Base-by-base conservation (phyloP, 1,140 invertebrate species). In the Drosophila sp. region DNA sequence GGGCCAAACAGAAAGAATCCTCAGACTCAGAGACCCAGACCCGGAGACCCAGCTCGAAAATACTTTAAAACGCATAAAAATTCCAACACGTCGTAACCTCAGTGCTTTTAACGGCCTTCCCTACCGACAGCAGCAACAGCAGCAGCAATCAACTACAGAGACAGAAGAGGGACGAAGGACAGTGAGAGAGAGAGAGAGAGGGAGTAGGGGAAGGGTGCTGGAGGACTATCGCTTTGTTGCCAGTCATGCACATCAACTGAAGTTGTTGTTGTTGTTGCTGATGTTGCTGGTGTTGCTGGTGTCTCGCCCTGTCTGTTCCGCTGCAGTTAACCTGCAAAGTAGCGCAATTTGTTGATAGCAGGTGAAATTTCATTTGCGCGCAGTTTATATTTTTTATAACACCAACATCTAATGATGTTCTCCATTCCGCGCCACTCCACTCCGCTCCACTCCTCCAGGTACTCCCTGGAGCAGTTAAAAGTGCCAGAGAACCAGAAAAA, bases 1-100 rank as follows among this genome's bases (percentile, higher is more conserved):
- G 80, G 76, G 54, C 66, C 58, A 50, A 50, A 66, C 47, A 73
- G 66, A 61, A 17, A 58, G 64, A 76, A 62, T 57, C 17, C 54
- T 25, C 50, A 32, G 17, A 17, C 17, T 17, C 17, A 17, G 17
- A 17, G 17, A 17, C 17, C 17, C 17, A 17, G 17, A 17, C 17
- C 17, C 38, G 4, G 35, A 33, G 30, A 32, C 17, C 33, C 33
- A 41, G 66, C 55, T 23, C 72, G 80, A 77, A 89, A 89, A 89
- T 89, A 89, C 84, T 89, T 89, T 89, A 89, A 89, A 89, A 84
- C 84, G 80, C 77, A 89, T 89, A 89, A 89, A 89, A 89, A 89
- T 89, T 90, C 84, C 80, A 73, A 84, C 83, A 89, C 84, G 84
- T 89, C 85, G 84, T 89, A 89, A 89, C 81, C 80, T 89, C 72